Conservation (phyloP, 1,140 invertebrate species). For the Popillia japonica region DNA sequence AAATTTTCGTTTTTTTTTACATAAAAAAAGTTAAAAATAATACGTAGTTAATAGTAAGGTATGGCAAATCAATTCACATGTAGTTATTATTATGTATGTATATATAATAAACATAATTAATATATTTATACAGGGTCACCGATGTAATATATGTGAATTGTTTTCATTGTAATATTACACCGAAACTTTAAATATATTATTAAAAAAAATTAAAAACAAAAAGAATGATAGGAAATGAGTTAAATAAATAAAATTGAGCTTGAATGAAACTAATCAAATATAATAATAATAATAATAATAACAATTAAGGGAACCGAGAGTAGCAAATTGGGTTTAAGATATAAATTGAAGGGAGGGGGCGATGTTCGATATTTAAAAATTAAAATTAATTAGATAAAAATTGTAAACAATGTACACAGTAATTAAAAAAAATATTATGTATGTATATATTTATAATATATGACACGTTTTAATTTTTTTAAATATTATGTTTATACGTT, state of each 20-base stretch:
- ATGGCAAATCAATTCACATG: conserved; percentile 40
- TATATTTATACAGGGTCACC: neutral
- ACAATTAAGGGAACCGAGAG: neutral
- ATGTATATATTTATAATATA: conserved; percentile 9
- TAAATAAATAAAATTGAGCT: conserved; percentile 14
- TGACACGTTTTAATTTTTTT: conserved; percentile 13
- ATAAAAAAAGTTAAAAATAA: neutral
- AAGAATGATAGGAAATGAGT: conserved; percentile 2
- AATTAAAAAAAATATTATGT: conserved; percentile 20
- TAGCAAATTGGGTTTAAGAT: neutral
- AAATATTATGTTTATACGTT: neutral
- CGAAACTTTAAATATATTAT: neutral
- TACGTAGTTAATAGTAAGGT: conserved; percentile 36
- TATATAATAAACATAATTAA: neutral
- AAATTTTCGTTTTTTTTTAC: neutral
- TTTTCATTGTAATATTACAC: neutral
- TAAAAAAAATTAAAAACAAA: neutral
- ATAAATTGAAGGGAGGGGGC: neutral
- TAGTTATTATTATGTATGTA: conserved; percentile 18
- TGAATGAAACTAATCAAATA: neutral
- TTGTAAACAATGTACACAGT: neutral
- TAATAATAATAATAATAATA: neutral
- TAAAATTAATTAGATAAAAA: conserved; percentile 2
- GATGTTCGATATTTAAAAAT: neutral
- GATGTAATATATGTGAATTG: neutral